Evolutionary conservation across 2,888 invertebrate species (phyloP).

Genomic region (Bruchidius siliquastri): DNA sequence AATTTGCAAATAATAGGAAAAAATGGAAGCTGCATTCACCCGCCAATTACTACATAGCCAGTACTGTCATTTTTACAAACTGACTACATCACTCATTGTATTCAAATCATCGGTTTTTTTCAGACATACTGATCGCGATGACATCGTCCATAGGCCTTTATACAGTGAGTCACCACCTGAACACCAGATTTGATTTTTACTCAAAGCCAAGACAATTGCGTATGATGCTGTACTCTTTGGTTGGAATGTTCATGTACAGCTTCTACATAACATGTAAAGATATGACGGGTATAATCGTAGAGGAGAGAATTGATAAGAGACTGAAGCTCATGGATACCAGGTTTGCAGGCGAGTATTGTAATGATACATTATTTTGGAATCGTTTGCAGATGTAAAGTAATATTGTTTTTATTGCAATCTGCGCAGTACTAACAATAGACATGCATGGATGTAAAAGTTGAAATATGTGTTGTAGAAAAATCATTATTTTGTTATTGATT

Average conservation of each 20-base stretch:
- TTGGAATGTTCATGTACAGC: slow-evolving; percentile 55
- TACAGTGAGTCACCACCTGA: slow-evolving; percentile 51
- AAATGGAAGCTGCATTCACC: too few relatives aligned
- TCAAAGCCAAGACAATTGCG: slow-evolving; percentile 51
- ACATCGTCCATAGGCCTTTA: slow-evolving; percentile 52
- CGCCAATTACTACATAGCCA: too few relatives aligned
- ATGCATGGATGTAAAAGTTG: too few relatives aligned
- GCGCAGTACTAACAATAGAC: too few relatives aligned
- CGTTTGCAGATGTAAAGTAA: too few relatives aligned
- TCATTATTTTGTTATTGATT: too few relatives aligned
- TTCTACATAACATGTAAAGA: slow-evolving; percentile 64
- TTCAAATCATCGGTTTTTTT: background rate
- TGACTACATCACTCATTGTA: background rate
- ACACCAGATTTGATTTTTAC: slow-evolving; percentile 54
- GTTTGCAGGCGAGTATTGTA: slow-evolving; percentile 46
- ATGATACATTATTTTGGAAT: background rate
- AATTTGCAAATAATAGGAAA: too few relatives aligned
- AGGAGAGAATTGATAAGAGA: slow-evolving; percentile 58
- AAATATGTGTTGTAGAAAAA: too few relatives aligned
- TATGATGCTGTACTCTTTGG: slow-evolving; percentile 52
- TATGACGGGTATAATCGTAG: slow-evolving; percentile 58
- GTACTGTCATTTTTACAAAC: too few relatives aligned
- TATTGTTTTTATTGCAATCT: too few relatives aligned
- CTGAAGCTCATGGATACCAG: slow-evolving; percentile 57
- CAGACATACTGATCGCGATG: slow-evolving; percentile 53